Base-by-base conservation (phyloP, 2,797 vertebrate genomes). In the Sparus aurata region DNA sequence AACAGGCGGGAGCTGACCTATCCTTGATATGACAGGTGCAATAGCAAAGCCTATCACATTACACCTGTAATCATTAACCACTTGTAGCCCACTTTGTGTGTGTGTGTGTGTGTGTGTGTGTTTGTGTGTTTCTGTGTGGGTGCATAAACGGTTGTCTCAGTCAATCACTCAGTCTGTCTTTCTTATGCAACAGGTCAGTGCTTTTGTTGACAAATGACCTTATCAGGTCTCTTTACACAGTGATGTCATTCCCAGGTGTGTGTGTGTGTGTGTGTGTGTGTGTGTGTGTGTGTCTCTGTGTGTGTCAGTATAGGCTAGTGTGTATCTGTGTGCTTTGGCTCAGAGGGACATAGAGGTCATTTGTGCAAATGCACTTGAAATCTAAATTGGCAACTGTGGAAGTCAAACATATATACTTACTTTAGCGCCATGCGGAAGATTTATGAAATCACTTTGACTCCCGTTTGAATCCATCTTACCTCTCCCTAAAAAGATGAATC, bases 1-100 rank as follows among this genome's bases (percentile, higher is more conserved):
- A 83, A 59, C 41, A 82, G 85, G 76, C 69, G 57, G 76, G 79
- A 88, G 74, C 18, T 60, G 50, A 82, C 81, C 70, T 80, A 55
- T 79, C 82, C 77, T 89, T 86, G 78, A 90, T 88, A 92, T 87
- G 79, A 93, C 90, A 91, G 90, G 87, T 93, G 91, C 86, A 89
- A 71, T 55, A 83, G 79, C 87, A 70, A 85, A 86, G 65, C 55
- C 77, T 79, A 91, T 93, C 87, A 91, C 74, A 79, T 93, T 89
- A 82, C 87, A 69, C 62, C 57, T 41, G 52, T 89, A 93, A 94
- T 94, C 86, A 94, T 93, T 92, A 92, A 93, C 93, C 72, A 59
- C 59, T 75, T 73, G 53, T 41, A 34, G 62, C 61, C 60, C 71
- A 63, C 50, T 83, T 13, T 75, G 45, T 82, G 47, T 75, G 65